These are phyloP conservation scores for Ceratina calcarata DNA, from an alignment of 1,140 invertebrate species.

Conservation along the genomic window DNA sequence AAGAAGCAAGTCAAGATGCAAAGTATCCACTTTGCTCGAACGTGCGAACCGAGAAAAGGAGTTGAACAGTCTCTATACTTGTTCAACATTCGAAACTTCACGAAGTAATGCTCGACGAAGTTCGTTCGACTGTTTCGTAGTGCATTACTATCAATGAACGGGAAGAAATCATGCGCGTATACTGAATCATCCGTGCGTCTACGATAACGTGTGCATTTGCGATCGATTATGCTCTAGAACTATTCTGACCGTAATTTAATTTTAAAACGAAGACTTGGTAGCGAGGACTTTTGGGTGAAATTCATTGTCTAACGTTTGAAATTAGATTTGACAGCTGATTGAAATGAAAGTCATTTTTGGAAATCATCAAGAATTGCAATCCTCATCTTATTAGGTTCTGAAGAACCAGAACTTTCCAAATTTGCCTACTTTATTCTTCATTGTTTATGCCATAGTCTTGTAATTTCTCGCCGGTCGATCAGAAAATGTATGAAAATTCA, in stretches of 20 bases:
- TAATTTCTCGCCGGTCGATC: no score
- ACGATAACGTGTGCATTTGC: background rate
- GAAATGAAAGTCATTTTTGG: no score
- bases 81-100: constrained; percentile 20
- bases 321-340: no score
- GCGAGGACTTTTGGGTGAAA: no score
- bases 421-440: no score
- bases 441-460: no score
- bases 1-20: background rate
- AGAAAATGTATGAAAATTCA: no score
- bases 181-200: no score
- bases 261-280: background rate
- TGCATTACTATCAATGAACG: background rate
- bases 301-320: background rate
- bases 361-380: no score
- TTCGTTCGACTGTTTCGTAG: constrained; percentile 5
- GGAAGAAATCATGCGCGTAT: no score
- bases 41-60: background rate
- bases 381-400: no score
- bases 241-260: background rate
- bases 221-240: background rate
- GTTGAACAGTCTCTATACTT: constrained; percentile 13
- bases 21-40: constrained; percentile 1
- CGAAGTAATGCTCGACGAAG: constrained; percentile 3
- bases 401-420: no score